These are phyloP conservation scores for Kryptopterus vitreolus DNA, from an alignment of 2,797 vertebrate genomes.

Conservation along the genomic window DNA sequence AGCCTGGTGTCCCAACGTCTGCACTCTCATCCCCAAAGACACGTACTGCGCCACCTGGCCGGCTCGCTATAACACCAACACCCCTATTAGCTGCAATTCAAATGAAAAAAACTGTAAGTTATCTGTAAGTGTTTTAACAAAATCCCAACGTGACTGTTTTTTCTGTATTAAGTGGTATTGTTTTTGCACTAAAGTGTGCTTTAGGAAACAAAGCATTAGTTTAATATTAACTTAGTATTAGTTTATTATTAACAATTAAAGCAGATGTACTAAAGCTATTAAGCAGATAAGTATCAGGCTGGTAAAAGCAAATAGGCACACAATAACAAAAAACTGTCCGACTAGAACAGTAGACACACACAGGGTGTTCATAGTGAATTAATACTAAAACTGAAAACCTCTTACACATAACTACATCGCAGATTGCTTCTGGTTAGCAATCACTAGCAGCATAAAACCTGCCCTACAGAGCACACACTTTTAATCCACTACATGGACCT, in stretches of 20 bases:
- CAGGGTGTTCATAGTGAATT: background rate
- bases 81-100: slow-evolving; percentile 70
- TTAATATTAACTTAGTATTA: background rate
- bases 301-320: background rate
- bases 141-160: background rate
- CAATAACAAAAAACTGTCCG: background rate
- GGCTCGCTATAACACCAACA: slow-evolving; percentile 66
- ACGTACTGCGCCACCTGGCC: slow-evolving; percentile 85
- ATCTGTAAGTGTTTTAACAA: background rate
- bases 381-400: background rate
- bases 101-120: background rate
- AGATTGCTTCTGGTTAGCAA: background rate
- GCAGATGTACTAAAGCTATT: background rate
- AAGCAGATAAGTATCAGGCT: background rate
- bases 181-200: background rate
- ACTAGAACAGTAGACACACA: background rate
- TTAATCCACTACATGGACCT: background rate
- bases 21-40: slow-evolving; percentile 84
- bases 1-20: slow-evolving; percentile 76
- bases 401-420: background rate
- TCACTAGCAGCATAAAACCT: background rate
- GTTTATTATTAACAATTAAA: slow-evolving; percentile 6
- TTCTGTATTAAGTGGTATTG: background rate
- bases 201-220: background rate
- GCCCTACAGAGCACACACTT: background rate